Percentiles rank a stretch among this genome's conserved stretches.
These are phyloP conservation scores for Fistularia tabacaria DNA, from an alignment of 2,797 vertebrate species.

Conservation along the genomic window DNA sequence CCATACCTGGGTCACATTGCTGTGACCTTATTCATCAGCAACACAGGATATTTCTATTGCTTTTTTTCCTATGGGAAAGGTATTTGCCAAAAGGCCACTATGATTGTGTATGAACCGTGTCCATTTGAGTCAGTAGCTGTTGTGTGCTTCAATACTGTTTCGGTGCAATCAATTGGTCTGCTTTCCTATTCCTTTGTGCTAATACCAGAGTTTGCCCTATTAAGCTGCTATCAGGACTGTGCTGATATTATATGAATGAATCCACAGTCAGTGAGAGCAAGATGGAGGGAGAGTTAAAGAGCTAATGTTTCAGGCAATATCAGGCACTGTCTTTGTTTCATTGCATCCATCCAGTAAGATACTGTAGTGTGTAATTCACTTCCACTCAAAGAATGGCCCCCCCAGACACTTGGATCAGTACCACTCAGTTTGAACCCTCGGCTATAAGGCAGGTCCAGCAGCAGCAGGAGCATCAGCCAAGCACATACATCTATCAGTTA, in stretches of 20 bases:
- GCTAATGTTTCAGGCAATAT: slow-evolving; percentile 70
- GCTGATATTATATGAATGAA: slow-evolving; percentile 67
- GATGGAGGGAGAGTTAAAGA: slow-evolving; percentile 54
- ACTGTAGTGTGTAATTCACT: slow-evolving; percentile 52
- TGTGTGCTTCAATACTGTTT: slow-evolving; percentile 67
- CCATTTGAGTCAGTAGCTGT: slow-evolving; percentile 60
- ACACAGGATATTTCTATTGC: slow-evolving; percentile 51
- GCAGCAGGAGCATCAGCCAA: slow-evolving; percentile 26
- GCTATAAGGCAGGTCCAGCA: slow-evolving; percentile 46
- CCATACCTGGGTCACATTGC: slow-evolving; percentile 41
- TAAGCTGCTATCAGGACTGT: slow-evolving; percentile 77
- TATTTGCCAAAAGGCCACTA: slow-evolving; percentile 66
- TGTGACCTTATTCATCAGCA: slow-evolving; percentile 42
- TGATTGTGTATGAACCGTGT: slow-evolving; percentile 65
- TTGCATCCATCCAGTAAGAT: slow-evolving; percentile 52
- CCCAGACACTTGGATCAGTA: slow-evolving; percentile 50
- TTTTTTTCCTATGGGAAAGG: slow-evolving; percentile 63
- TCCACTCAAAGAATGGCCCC: slow-evolving; percentile 53
- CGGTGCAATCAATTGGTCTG: slow-evolving; percentile 67
- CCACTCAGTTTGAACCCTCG: slow-evolving; percentile 54
- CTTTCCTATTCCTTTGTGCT: slow-evolving; percentile 70
- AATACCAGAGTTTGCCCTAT: slow-evolving; percentile 77
- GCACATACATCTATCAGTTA: slow-evolving; percentile 35
- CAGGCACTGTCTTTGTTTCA: slow-evolving; percentile 61
- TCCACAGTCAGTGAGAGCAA: slow-evolving; percentile 63